Percentiles rank a stretch among this genome's conserved stretches.
Conservation (phyloP, 2,888 invertebrate genomes). For the Laspeyria flexula region DNA sequence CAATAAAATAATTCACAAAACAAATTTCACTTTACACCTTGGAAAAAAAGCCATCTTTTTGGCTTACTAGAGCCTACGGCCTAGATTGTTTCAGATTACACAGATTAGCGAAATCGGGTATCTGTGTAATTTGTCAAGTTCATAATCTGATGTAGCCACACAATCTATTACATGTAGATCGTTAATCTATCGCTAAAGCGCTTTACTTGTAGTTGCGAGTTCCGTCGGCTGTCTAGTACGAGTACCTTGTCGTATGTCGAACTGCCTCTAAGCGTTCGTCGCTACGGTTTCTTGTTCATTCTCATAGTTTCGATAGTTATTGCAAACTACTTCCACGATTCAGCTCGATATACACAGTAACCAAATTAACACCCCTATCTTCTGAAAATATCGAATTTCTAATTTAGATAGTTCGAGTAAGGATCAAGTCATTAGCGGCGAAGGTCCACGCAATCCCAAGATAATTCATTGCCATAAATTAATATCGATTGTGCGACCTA, state of each 20-base stretch:
- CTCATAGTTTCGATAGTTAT: slow-evolving; percentile 50
- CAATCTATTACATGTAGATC: slow-evolving; percentile 34
- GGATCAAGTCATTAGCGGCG: slow-evolving; percentile 38
- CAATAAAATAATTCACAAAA: too few species aligned
- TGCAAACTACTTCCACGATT: slow-evolving; percentile 42
- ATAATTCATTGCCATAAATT: slow-evolving; percentile 34
- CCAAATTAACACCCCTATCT: slow-evolving; percentile 48
- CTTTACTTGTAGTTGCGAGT: slow-evolving; percentile 39
- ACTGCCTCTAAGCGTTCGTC: slow-evolving; percentile 48
- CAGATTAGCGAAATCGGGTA: too few species aligned
- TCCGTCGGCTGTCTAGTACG: slow-evolving; percentile 36
- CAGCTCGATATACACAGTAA: slow-evolving; percentile 37
- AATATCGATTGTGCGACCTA: slow-evolving; percentile 29
- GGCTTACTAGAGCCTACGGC: too few species aligned
- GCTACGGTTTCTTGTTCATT: slow-evolving; percentile 49
- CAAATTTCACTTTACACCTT: too few species aligned
- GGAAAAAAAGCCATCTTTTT: too few species aligned
- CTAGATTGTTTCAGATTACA: too few species aligned
- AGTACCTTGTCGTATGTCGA: slow-evolving; percentile 42
- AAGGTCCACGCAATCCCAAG: slow-evolving; percentile 33
- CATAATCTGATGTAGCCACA: slow-evolving; percentile 30
- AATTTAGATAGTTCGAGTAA: slow-evolving; percentile 40
- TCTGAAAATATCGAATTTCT: slow-evolving; percentile 48
- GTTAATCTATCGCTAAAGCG: slow-evolving; percentile 41
- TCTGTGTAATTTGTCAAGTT: slow-evolving; percentile 32